Base-by-base conservation (phyloP, 2,113 vertebrate species). In the Silurus meridionalis region DNA sequence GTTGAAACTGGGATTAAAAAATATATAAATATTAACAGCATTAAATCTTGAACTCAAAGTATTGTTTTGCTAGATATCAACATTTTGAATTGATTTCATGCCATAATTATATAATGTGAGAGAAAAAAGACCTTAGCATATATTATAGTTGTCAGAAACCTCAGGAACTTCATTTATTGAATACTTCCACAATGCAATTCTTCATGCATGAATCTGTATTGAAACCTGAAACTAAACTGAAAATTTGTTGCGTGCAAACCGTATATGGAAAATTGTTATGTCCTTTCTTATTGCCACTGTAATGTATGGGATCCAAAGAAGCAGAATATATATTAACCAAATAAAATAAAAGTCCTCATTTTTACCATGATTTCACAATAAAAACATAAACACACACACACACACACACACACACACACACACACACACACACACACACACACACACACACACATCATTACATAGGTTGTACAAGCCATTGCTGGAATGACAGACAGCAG, bases 1-100 rank as follows among this genome's bases (percentile, higher is more conserved):
- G 86, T 52, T 78, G 53, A 89, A 69, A 78, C 7, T 88, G 8
- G n/a, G 13, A 53, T 50, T 17, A 9, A 46, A 72, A 78, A 58
- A 25, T 0, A 23, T 23, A 4, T 0, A 48, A 71, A 19, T 0
- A 67, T 14, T 15, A 13, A 11, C 23, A 66, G n/a, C 23, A 28
- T 67, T n/a, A 48, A 46, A 19, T 9, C 8, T 11, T 72, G 1
- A 72, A 48, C 66, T 25, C 25, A 28, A 77, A 55, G 74, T 55
- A 5, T 67, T 25, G 4, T 25, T 9, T 23, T 46, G 15, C n/a
- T 66, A 25, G 23, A 25, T n/a, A 25, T 13, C 23, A 66, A 11
- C 6, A 19, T 25, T 28, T 52, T 67, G 25, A 60, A 84, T 71
- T 23, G 48, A 15, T 14, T 8, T 15, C 8, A 48, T 46, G 5